phyloP scores from a whole-genome alignment of 2,113 vertebrate species.

The Tenebrosternarchus preto region DNA sequence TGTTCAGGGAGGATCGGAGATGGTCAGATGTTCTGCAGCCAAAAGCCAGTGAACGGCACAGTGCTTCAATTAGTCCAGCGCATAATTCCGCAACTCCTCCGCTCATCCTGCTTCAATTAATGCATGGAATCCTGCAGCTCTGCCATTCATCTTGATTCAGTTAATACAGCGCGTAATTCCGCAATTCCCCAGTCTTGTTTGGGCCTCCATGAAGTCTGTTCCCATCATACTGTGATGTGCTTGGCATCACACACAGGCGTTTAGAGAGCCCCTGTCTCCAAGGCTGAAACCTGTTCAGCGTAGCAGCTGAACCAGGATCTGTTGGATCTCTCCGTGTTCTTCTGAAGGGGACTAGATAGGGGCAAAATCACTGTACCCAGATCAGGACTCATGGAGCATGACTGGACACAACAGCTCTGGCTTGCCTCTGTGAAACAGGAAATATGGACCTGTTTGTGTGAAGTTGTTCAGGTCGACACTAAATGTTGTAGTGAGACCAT shows the following conservation, averaged over 20 bases:
- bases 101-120: too few species aligned
- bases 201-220: neutral
- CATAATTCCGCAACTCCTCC: too few species aligned
- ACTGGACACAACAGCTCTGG: neutral
- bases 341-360: conserved; percentile 14
- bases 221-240: neutral
- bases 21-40: neutral
- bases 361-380: neutral
- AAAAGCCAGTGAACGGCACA: too few species aligned
- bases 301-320: conserved; percentile 25
- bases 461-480: neutral
- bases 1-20: neutral
- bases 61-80: too few species aligned
- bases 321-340: neutral
- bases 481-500: conserved; percentile 10
- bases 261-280: neutral
- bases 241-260: too few species aligned
- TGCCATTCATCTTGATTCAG: too few species aligned
- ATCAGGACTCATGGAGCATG: neutral
- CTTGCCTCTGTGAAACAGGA: neutral
- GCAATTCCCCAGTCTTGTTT: neutral
- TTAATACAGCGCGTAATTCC: too few species aligned
- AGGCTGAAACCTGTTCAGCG: neutral
- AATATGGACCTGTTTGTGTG: neutral
- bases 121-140: too few species aligned